Conservation (phyloP, 2,888 invertebrate genomes). For the Lasioglossum vierecki region DNA sequence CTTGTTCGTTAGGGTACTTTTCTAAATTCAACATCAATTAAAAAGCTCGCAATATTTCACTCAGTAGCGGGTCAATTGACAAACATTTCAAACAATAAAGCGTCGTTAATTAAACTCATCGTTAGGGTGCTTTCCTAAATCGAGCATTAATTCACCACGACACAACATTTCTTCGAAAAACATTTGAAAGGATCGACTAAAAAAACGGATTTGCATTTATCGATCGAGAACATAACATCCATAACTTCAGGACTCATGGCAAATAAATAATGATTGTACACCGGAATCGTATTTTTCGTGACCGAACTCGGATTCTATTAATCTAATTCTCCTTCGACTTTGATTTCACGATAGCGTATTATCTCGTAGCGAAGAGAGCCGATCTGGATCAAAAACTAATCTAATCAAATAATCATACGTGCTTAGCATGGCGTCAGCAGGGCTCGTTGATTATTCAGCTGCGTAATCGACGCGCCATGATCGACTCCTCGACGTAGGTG, state of each 20-base stretch:
- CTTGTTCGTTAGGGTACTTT: background rate
- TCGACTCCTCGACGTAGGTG: background rate
- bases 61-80: background rate
- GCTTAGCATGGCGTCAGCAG: conserved; percentile 41
- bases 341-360: background rate
- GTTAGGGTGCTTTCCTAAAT: no score
- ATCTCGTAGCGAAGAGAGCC: background rate
- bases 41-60: no score
- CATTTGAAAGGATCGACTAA: no score
- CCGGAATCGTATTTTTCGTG: background rate
- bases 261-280: background rate
- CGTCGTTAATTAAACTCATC: no score
- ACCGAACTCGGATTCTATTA: background rate
- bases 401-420: conserved; percentile 40
- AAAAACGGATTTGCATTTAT: no score
- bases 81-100: background rate
- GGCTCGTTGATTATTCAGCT: conserved; percentile 47
- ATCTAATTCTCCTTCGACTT: background rate
- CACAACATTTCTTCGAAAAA: no score
- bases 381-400: conserved; percentile 7
- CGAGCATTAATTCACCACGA: no score
- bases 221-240: no score
- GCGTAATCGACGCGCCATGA: conserved; percentile 39
- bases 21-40: background rate
- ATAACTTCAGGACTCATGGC: background rate